Percentiles rank a stretch among this genome's conserved stretches.
Evolutionary conservation across 2,113 vertebrate genomes (phyloP).

Genomic region (Castor canadensis): DNA sequence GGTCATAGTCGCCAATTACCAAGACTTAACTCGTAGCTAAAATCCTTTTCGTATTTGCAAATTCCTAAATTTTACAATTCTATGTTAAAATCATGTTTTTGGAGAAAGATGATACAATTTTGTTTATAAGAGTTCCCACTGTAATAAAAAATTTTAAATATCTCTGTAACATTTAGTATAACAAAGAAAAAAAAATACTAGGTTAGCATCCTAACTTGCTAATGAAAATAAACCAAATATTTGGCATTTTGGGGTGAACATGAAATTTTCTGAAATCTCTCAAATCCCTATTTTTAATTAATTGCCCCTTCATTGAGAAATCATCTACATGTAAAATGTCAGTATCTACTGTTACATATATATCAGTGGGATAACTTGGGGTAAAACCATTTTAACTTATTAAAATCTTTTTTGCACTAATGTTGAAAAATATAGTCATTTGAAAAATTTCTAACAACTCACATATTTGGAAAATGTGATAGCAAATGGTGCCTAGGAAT

Average conservation of each 20-base stretch:
- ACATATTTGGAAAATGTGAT: constrained; percentile 30
- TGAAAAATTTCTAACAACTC: background rate
- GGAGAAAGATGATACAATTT: background rate
- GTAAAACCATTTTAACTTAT: constrained; percentile 60
- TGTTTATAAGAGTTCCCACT: background rate
- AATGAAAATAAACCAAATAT: constrained; percentile 50
- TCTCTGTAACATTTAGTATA: background rate
- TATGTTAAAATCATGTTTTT: constrained; percentile 52
- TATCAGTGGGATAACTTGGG: constrained; percentile 49
- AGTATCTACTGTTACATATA: constrained; percentile 59
- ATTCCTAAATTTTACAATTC: constrained; percentile 22
- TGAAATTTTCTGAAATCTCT: constrained; percentile 61
- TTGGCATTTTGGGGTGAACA: constrained; percentile 43
- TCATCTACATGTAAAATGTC: constrained; percentile 64
- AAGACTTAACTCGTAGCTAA: constrained; percentile 18
- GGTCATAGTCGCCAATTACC: background rate
- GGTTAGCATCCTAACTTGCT: constrained; percentile 11
- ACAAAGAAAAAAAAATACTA: constrained; percentile 42
- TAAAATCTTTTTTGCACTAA: background rate
- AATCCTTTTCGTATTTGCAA: constrained; percentile 14
- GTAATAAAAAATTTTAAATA: constrained; percentile 17
- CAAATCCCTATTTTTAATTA: constrained; percentile 63
- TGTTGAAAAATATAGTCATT: constrained; percentile 2
- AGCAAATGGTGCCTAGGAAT: background rate
- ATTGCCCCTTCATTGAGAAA: constrained; percentile 28